Percentiles rank a stretch among this genome's conserved stretches.
phyloP scores from a whole-genome alignment of 2,113 vertebrate genomes.

The Tringa solitaria region DNA sequence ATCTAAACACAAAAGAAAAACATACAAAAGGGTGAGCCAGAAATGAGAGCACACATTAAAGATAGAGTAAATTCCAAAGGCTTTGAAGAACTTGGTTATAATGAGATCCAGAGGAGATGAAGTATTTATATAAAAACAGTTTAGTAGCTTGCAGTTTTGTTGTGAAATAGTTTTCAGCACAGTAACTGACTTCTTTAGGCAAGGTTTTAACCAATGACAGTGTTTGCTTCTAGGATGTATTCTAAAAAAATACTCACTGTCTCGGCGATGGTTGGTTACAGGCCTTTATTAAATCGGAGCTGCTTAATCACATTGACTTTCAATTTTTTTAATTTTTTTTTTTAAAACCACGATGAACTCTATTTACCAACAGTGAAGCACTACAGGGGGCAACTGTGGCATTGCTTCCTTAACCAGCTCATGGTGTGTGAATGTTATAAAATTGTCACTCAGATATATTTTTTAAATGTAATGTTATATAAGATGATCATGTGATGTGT shows the following conservation, averaged over 20 bases:
- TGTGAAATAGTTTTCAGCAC: conserved; percentile 79
- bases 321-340: conserved; percentile 33
- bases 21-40: conserved; percentile 67
- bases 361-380: conserved; percentile 84
- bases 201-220: conserved; percentile 85
- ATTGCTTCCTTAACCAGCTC: conserved; percentile 77
- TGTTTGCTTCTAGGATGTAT: conserved; percentile 82
- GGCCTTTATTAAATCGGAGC: conserved; percentile 80
- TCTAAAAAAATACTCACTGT: conserved; percentile 79
- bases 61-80: conserved; percentile 79
- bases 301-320: conserved; percentile 80
- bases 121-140: conserved; percentile 85
- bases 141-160: conserved; percentile 84
- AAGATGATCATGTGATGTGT: conserved; percentile 95
- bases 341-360: conserved; percentile 76
- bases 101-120: conserved; percentile 81
- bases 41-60: conserved; percentile 70
- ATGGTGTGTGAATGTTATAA: conserved; percentile 79
- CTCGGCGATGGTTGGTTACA: conserved; percentile 66
- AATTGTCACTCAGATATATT: conserved; percentile 84
- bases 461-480: conserved; percentile 92
- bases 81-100: conserved; percentile 78
- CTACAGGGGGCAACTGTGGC: conserved; percentile 82
- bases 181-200: conserved; percentile 81
- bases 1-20: conserved; percentile 49